Conservation (phyloP, 2,113 vertebrate species). For the Microcebus jonahi region DNA sequence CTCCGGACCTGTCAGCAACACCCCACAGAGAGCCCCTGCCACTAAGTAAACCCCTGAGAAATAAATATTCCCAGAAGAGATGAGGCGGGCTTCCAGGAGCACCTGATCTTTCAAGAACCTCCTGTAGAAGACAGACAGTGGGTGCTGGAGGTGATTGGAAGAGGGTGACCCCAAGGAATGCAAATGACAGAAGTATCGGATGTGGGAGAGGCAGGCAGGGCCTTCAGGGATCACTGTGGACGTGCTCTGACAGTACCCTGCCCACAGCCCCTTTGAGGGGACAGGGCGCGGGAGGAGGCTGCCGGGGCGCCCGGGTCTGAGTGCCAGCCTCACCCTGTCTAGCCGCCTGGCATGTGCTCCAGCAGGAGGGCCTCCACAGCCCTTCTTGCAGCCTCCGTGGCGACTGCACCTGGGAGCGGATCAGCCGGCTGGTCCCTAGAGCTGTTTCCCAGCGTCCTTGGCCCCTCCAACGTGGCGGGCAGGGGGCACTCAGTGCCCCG, state of each 20-base stretch:
- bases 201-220: neutral
- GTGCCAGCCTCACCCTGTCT: neutral
- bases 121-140: neutral
- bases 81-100: neutral
- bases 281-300: neutral
- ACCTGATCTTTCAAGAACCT: neutral
- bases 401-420: neutral
- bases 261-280: neutral
- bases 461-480: neutral
- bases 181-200: neutral
- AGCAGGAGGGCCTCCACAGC: neutral
- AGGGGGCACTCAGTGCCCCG: fast-evolving
- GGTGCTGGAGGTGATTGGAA: neutral
- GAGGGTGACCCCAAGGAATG: neutral
- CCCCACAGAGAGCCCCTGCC: neutral
- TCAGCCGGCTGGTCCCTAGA: neutral
- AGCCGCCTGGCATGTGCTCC: neutral
- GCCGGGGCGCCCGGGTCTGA: neutral
- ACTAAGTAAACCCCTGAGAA: neutral
- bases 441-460: neutral
- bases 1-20: neutral
- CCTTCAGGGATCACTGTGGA: neutral
- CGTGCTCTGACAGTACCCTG: neutral
- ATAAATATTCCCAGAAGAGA: neutral
- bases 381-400: fast-evolving